Evolutionary conservation across 2,113 vertebrate genomes (phyloP), one percentile per base, ranked within the genome.

Genomic region (Callipepla californica): DNA sequence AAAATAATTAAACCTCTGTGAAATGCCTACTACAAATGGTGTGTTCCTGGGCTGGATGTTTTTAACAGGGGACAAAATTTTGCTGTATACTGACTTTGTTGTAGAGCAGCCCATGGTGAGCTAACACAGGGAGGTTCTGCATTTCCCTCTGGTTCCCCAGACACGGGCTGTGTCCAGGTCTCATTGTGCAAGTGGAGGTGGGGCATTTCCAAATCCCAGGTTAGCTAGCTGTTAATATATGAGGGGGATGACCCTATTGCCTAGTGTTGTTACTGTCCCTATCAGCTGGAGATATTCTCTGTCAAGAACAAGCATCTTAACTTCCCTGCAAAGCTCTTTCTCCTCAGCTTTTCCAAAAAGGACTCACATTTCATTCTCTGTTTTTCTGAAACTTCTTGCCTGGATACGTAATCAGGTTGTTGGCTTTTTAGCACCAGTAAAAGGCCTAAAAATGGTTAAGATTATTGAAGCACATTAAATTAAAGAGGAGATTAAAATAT

Each of bases 401-500:
- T 90, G 63, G 40, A 20, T 44, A 61, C 15, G 20, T 76, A 70
- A 81, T 62, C 30, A 23, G 28, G 42, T 63, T 81, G 13, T 45
- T 80, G 42, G 0, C 1, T 9, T 55, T 59, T n/a, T 34, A 38
- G 36, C 36, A 85, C 72, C 78, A 92, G 59, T 53, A 51, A 45
- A 61, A 36, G 87, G 13, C 36, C 23, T 77, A n/a, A 87, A 89
- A 89, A 42, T 57, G 18, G 36, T 68, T 78, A 65, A 61, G 75
- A 66, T 51, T 81, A 78, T 63, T 80, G 62, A 74, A 55, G 16
- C 22, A 73, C 26, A 44, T 28, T 94, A 65, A 93, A 44, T 28
- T 94, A 65, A 93, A 48, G 34, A 91, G 62, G 72, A 91, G 51
- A 83, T 80, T 59, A 91, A 92, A 89, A 80, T 95, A 61, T 92